A percentile compares a stretch with the other conserved stretches of the same genome.
Evolutionary conservation across 37 sponge, comb jelly and placozoan species (phyloP).

Genomic region (Eunapius fragilis): DNA sequence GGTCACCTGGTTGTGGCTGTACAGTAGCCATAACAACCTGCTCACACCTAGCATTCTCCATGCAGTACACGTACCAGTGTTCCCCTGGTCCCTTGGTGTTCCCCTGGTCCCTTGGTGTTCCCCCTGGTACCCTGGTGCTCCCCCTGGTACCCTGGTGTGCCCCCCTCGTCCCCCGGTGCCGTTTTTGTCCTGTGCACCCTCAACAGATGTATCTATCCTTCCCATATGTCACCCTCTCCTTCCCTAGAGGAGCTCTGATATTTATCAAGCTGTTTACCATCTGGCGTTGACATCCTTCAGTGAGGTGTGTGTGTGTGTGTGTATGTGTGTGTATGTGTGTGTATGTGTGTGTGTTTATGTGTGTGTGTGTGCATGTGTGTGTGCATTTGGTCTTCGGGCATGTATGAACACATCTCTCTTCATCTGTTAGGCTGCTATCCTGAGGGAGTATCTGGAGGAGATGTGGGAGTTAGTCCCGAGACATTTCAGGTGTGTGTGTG

Average conservation of each 20-base stretch:
- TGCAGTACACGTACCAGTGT: too few species aligned
- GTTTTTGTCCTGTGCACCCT: neutral
- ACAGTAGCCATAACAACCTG: too few species aligned
- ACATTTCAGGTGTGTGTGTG: constrained; percentile 15
- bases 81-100: too few species aligned
- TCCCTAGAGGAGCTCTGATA: neutral
- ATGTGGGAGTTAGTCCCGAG: constrained; percentile 29
- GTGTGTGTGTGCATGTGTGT: too few species aligned
- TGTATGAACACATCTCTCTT: neutral
- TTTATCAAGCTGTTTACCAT: neutral
- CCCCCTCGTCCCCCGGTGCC: neutral
- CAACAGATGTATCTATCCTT: neutral
- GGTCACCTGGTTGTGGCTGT: too few species aligned
- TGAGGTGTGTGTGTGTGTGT: neutral
- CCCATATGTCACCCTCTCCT: neutral
- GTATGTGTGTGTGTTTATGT: too few species aligned
- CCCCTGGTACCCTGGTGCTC: too few species aligned
- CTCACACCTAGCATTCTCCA: too few species aligned
- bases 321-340: too few species aligned
- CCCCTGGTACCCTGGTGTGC: too few species aligned
- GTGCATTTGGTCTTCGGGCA: neutral
- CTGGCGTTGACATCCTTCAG: neutral
- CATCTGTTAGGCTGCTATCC: constrained; percentile 33
- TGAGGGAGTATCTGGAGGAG: constrained; percentile 15
- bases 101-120: too few species aligned